Conservation (phyloP, 2,797 vertebrate species). For the Rhinichthys osculus region DNA sequence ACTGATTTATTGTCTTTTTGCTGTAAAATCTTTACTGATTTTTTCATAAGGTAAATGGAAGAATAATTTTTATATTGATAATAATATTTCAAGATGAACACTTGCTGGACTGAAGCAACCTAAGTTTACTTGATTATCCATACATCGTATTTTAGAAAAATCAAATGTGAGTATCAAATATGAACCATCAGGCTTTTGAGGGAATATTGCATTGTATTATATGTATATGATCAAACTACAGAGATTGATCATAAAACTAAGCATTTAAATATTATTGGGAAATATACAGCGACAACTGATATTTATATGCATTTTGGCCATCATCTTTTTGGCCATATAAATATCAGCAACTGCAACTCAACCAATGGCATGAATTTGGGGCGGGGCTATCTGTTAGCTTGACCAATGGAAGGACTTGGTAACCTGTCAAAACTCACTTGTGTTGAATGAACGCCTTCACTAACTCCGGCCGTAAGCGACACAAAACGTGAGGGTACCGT, state of each 20-base stretch:
- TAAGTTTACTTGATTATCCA: neutral
- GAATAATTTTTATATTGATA: neutral
- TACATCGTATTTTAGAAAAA: neutral
- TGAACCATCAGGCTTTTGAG: neutral
- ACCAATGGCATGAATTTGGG: neutral
- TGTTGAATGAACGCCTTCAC: slow-evolving; percentile 79
- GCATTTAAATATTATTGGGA: neutral
- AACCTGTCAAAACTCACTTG: slow-evolving; percentile 76
- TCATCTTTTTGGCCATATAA: neutral
- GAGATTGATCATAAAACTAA: neutral
- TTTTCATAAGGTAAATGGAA: neutral
- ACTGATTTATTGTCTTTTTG: neutral
- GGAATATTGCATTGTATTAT: neutral
- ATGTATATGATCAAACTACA: too few species aligned
- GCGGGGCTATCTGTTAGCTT: neutral
- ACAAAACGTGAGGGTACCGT: slow-evolving; percentile 77
- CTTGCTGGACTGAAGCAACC: neutral
- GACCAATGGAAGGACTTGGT: neutral
- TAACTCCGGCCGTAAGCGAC: slow-evolving; percentile 81
- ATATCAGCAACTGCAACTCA: neutral
- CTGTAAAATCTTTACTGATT: too few species aligned
- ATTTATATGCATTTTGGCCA: neutral
- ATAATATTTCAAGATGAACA: neutral
- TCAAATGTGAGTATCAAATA: neutral
- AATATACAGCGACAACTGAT: neutral